A percentile compares a stretch with the other conserved stretches of the same genome.
These are phyloP conservation scores for Psittacula derbiana DNA, from an alignment of 2,797 vertebrate genomes.

Conservation along the genomic window DNA sequence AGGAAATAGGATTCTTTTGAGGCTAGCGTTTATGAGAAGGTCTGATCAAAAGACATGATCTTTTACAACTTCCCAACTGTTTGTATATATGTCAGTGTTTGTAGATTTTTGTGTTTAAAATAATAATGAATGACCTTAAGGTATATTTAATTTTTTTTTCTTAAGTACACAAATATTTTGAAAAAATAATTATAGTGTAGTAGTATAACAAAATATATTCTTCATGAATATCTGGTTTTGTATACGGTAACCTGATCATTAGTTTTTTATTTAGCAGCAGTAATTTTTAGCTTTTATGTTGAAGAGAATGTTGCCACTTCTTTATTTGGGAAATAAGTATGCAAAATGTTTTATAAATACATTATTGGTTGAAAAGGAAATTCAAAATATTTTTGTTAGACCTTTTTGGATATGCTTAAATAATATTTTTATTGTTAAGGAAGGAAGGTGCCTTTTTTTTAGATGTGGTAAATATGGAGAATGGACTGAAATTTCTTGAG, in stretches of 20 bases:
- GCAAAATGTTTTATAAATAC: conserved; percentile 3
- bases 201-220: conserved; percentile 37
- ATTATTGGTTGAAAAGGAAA: neutral
- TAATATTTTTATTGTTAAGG: conserved; percentile 8
- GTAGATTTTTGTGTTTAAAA: conserved; percentile 64
- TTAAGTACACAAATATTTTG: neutral
- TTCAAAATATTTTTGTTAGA: neutral
- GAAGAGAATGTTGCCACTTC: neutral
- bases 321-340: conserved; percentile 37
- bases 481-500: neutral
- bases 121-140: conserved; percentile 17
- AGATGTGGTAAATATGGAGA: neutral
- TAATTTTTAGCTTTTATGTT: conserved; percentile 54
- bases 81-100: conserved; percentile 33
- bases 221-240: conserved; percentile 5
- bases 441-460: neutral
- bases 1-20: neutral
- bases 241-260: conserved; percentile 38
- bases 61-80: conserved; percentile 36
- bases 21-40: neutral
- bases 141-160: conserved; percentile 24
- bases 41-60: neutral
- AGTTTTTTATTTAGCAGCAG: conserved; percentile 46
- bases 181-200: neutral
- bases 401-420: neutral